These are phyloP conservation scores for Falcunculus frontatus DNA, from an alignment of 2,113 vertebrate species.

Conservation along the genomic window DNA sequence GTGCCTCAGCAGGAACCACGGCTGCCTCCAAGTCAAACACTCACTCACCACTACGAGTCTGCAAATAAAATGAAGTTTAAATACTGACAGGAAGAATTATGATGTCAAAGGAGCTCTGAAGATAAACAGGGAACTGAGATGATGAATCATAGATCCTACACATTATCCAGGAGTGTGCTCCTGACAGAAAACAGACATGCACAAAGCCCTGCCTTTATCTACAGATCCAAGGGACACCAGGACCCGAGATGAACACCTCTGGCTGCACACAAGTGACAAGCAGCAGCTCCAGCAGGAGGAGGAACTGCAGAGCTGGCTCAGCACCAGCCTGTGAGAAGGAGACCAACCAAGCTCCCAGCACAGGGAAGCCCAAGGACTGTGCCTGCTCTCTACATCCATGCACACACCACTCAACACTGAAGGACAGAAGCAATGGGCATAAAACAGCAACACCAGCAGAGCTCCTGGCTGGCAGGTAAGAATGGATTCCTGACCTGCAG, in stretches of 20 bases:
- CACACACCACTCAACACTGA: fast-evolving
- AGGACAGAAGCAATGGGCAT: background rate
- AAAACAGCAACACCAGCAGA: background rate
- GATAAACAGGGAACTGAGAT: background rate
- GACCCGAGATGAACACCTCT: fast-evolving
- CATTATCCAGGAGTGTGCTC: fast-evolving
- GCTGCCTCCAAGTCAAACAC: background rate
- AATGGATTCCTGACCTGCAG: background rate
- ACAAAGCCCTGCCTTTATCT: background rate
- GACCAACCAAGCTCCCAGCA: background rate
- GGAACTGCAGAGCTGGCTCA: background rate
- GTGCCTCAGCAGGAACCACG: fast-evolving
- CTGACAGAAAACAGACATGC: background rate
- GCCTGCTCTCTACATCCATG: background rate
- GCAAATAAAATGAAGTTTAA: background rate
- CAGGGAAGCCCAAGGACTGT: background rate
- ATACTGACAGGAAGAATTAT: background rate
- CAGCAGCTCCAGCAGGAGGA: background rate
- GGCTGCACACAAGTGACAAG: background rate
- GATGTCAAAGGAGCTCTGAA: background rate
- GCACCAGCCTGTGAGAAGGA: background rate
- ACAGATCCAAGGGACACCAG: background rate
- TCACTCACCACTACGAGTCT: background rate
- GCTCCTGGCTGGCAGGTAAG: background rate
- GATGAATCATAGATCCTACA: background rate